Evolutionary conservation across 2,113 vertebrate genomes (phyloP), one percentile per base, ranked within the genome.

Genomic region (Neopipo cinnamomea): DNA sequence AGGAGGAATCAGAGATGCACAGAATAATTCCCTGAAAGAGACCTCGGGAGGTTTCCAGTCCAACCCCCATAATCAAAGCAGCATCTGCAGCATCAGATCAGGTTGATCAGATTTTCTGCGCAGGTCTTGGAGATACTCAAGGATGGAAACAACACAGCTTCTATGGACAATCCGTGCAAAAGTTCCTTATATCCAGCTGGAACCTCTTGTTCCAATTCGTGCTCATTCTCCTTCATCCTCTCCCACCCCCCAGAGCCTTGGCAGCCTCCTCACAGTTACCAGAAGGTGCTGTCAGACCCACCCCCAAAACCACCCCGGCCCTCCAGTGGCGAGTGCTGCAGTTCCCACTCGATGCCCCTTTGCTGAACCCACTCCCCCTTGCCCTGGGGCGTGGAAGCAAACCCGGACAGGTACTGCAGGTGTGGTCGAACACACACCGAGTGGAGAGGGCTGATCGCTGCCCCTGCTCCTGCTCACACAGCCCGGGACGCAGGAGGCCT

Each of bases 271-370:
- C 58, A n/a, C 0, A 65, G 46, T 30, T 42, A 63, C 20, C 35
- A 83, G 67, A 50, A 70, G 62, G 47, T 73, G 47, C 67, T 80
- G 62, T 25, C 62, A 92, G 67, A 76, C 28, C 30, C 27, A 42
- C 2, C 15, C 46, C 47, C 39, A 55, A 78, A 74, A 5, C 6
- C 20, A 14, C 46, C 28, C 19, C 12, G 12, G 17, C 28, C 37
- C 50, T 78, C 59, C 5, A 0, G 2, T 4, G 9, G 22, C 2
- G 1, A 59, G 58, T 7, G 39, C 73, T 89, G 63, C 37, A 68
- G 44, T 28, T 73, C 33, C 62, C 0, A 33, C 12, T 1, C 6
- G 2, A n/a, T 0, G 17, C 12, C 33, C 68, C 74, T 66, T 24
- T 47, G 59, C 70, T 62, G 66, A 85, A 18, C 65, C 28, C 73